These are phyloP conservation scores for Ibidorhyncha struthersii DNA, from an alignment of 2,113 vertebrate genomes.

Conservation along the genomic window DNA sequence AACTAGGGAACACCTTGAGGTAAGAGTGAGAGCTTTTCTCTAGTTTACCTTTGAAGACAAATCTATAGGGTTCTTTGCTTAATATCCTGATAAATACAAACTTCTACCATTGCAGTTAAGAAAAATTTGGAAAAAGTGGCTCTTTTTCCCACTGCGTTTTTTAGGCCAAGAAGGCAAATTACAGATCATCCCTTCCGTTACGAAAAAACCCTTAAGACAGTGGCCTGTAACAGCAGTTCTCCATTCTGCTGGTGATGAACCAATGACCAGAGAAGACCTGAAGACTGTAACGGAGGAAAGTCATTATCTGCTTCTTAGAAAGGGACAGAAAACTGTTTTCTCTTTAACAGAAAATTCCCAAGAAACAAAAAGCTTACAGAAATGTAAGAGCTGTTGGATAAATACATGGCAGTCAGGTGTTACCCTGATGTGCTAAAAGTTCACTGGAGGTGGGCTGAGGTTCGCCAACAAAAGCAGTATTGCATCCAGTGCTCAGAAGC, in stretches of 20 bases:
- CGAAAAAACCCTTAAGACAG: neutral
- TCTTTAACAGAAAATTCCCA: neutral
- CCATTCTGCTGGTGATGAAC: neutral
- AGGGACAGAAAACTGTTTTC: neutral
- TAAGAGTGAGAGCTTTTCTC: neutral
- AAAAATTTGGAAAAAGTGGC: neutral
- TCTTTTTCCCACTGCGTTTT: neutral
- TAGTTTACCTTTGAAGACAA: neutral
- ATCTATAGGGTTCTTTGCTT: neutral
- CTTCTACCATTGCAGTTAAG: neutral
- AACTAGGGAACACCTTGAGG: neutral
- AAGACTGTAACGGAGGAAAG: neutral
- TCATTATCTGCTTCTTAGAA: neutral
- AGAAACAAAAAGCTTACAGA: neutral
- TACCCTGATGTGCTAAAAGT: neutral
- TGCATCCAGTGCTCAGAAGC: neutral
- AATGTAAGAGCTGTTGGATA: neutral
- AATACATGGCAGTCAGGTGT: neutral
- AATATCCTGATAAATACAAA: neutral
- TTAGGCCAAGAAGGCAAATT: neutral
- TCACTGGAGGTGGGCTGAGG: neutral
- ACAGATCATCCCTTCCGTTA: neutral
- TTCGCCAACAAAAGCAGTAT: neutral
- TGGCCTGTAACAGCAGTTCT: neutral
- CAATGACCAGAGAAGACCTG: neutral